Base-by-base conservation (phyloP, 2,888 invertebrate genomes). In the Callinectes sapidus region DNA sequence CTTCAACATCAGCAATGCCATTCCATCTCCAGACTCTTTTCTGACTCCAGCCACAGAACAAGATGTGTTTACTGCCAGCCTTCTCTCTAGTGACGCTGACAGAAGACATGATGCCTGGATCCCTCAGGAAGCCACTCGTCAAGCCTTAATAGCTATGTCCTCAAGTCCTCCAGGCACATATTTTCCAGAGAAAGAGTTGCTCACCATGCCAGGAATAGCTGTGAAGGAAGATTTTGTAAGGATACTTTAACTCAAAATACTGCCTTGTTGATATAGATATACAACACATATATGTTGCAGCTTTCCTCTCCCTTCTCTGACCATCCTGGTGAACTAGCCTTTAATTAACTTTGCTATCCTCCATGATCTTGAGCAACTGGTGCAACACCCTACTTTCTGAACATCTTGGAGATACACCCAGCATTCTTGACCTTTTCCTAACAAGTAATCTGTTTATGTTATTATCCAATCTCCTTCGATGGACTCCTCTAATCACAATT, bases 151-250 rank as follows among this genome's bases (percentile, higher is more conserved):
- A 77, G 88, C 93, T 48, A 92, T 94, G 91, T 96, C 97, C 13
- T 97, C 97, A 0, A 97, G 97, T 87, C 96, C 97, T 0, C 97
- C 97, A 86, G 97, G 97, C 0, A 97, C 97, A 0, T 97, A 97
- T 95, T 96, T 97, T 95, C 97, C 97, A 0, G 97, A 98, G 90
- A 96, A 97, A 95, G 97, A 97, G 94, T 96, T 97, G 14, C 96
- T 98, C 0, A 98, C 98, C 0, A 97, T 97, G 97, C 98, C 98
- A 13, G 98, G 98, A 6, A 96, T 99, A 88, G 96, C 97, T 28
- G 96, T 97, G 6, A 97, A 98, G 95, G 98, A 97, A 95, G 98
- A 98, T 96, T 96, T 98, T 97, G 98, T 98, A 96, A 96, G 96
- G 95, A 39, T 39, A 90, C 18, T 8, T 77, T 39, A 81, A 81